A percentile compares a stretch with the other conserved stretches of the same genome.
These are phyloP conservation scores for Procambarus virginalis DNA, from an alignment of 1,140 invertebrate genomes.

Conservation along the genomic window DNA sequence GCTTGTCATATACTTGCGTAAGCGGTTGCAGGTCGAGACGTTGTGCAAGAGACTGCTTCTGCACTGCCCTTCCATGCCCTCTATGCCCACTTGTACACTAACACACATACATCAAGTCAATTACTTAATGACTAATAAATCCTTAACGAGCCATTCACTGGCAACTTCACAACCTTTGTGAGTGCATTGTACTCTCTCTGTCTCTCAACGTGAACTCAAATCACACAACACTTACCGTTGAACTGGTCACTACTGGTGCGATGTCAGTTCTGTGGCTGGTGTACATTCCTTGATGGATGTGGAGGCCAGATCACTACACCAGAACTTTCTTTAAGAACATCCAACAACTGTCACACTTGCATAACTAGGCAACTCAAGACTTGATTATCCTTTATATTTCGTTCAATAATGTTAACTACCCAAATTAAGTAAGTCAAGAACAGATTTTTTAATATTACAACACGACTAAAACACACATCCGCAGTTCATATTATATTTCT, in stretches of 20 bases:
- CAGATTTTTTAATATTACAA: background rate
- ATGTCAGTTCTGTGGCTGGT: background rate
- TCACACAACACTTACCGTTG: background rate
- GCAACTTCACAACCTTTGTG: background rate
- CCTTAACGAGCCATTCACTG: background rate
- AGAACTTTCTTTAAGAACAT: too few species aligned
- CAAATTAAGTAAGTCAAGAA: too few species aligned
- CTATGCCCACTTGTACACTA: too few species aligned
- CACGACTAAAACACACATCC: background rate
- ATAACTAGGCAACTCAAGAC: background rate
- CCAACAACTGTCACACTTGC: background rate
- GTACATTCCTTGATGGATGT: background rate
- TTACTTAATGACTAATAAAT: too few species aligned
- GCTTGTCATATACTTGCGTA: too few species aligned
- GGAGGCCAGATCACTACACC: background rate
- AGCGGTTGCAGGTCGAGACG: too few species aligned
- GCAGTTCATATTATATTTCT: background rate
- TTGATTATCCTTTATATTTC: background rate
- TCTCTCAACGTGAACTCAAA: background rate
- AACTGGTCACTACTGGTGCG: background rate
- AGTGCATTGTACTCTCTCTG: background rate
- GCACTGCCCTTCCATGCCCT: too few species aligned
- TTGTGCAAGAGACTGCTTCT: too few species aligned
- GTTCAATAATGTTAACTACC: background rate
- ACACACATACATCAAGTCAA: too few species aligned